Conservation (phyloP, 2,888 invertebrate species). For the Epinotia bilunana region DNA sequence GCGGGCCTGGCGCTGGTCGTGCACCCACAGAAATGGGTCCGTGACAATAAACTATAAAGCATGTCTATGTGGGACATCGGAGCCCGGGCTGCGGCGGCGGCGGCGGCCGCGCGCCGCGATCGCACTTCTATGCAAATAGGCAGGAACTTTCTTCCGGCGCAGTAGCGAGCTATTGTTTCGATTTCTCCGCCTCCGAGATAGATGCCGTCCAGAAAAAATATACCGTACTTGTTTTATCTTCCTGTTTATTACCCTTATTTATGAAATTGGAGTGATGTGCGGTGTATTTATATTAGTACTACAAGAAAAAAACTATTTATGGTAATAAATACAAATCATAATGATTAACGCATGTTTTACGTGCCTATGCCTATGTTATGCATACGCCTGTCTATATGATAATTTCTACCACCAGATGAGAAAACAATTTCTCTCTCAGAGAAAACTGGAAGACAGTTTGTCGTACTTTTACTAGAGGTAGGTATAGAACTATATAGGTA, state of each 20-base stretch:
- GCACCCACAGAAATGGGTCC: conserved; percentile 81
- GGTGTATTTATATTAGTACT: neutral
- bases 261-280: neutral
- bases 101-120: conserved; percentile 60
- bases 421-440: conserved; percentile 41
- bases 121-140: conserved; percentile 73
- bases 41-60: conserved; percentile 77
- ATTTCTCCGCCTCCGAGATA: conserved; percentile 69
- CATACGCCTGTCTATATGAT: neutral
- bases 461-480: conserved; percentile 20
- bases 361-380: neutral
- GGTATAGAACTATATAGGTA: neutral
- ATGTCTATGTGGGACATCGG: conserved; percentile 80
- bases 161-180: conserved; percentile 73
- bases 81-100: conserved; percentile 58
- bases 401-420: neutral
- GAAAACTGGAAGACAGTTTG: conserved; percentile 36
- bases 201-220: conserved; percentile 57
- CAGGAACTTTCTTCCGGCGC: conserved; percentile 81
- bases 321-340: neutral
- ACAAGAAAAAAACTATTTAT: neutral
- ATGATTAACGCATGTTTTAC: neutral
- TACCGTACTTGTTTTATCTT: neutral
- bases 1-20: conserved; percentile 66
- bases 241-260: neutral